Conservation (phyloP, 1,140 invertebrate genomes). For the Pogonomyrmex californicus region DNA sequence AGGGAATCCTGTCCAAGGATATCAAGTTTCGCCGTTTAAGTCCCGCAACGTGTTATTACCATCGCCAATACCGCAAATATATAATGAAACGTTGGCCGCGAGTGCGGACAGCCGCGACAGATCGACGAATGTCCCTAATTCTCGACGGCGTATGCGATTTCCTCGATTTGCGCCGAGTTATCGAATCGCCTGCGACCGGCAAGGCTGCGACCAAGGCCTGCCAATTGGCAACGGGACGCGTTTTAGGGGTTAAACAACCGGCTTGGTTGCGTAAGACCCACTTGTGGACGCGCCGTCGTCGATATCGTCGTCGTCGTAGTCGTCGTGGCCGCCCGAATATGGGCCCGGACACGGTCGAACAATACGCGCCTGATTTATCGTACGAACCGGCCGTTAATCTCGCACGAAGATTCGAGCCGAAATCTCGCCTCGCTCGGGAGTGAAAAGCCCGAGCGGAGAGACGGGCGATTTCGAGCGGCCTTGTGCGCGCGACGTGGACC, state of each 20-base stretch:
- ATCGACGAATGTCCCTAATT: slow-evolving; percentile 36
- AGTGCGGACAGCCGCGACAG: slow-evolving; percentile 24
- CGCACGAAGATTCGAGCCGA: neutral
- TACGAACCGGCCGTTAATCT: slow-evolving; percentile 32
- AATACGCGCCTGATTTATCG: slow-evolving; percentile 41
- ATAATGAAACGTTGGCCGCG: slow-evolving; percentile 33
- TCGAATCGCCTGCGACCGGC: slow-evolving; percentile 3
- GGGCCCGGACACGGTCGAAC: slow-evolving; percentile 34
- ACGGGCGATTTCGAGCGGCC: slow-evolving; percentile 42
- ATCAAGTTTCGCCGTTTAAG: slow-evolving; percentile 48
- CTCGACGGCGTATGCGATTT: slow-evolving; percentile 12
- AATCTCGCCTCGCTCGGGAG: slow-evolving; percentile 19
- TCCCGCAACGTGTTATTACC: slow-evolving; percentile 37
- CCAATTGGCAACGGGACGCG: slow-evolving; percentile 47
- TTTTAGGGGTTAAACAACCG: slow-evolving; percentile 53
- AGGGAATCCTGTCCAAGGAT: slow-evolving; percentile 30
- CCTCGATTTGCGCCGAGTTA: slow-evolving; percentile 20
- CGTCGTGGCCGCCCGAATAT: slow-evolving; percentile 44
- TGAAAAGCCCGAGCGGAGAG: slow-evolving; percentile 7
- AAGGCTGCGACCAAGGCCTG: slow-evolving; percentile 43
- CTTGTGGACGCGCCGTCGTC: slow-evolving; percentile 25
- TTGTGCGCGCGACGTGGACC: slow-evolving; percentile 52
- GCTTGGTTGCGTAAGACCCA: slow-evolving; percentile 31
- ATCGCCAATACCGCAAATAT: slow-evolving; percentile 25
- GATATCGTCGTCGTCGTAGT: slow-evolving; percentile 3